Conservation (phyloP, 1,140 invertebrate species). For the Andricus grossulariae region DNA sequence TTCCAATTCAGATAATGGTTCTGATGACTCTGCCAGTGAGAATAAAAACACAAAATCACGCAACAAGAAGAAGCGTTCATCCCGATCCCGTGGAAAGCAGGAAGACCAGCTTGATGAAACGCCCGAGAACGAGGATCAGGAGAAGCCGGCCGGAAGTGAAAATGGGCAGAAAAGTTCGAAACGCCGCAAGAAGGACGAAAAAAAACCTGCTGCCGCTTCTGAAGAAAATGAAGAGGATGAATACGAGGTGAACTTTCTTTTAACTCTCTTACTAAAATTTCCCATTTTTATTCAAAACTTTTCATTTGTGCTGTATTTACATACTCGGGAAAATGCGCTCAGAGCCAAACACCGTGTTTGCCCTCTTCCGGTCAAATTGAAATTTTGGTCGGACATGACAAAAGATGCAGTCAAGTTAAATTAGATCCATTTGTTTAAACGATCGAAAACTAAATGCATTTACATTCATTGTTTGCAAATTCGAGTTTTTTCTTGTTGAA, state of each 20-base stretch:
- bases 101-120: constrained; percentile 43
- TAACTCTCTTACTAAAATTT: constrained; percentile 6
- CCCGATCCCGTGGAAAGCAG: constrained; percentile 48
- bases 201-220: constrained; percentile 39
- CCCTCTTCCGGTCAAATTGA: too few species aligned
- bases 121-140: constrained; percentile 41
- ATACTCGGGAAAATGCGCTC: too few species aligned
- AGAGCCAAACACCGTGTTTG: too few species aligned
- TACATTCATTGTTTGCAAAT: too few species aligned
- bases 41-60: constrained; percentile 46
- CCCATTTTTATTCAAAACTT: too few species aligned
- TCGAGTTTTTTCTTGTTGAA: too few species aligned
- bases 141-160: constrained; percentile 38
- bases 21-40: constrained; percentile 35
- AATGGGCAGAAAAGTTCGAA: constrained; percentile 61
- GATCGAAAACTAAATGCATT: too few species aligned
- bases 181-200: constrained; percentile 61
- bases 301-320: too few species aligned
- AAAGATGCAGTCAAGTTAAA: too few species aligned
- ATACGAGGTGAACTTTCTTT: constrained; percentile 62
- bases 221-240: constrained; percentile 57
- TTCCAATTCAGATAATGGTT: constrained; percentile 40
- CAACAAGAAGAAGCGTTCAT: constrained; percentile 49
- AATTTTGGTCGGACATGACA: too few species aligned
- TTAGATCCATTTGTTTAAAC: too few species aligned